These are phyloP conservation scores for Listronotus bonariensis DNA, from an alignment of 1,140 invertebrate species.

Conservation along the genomic window DNA sequence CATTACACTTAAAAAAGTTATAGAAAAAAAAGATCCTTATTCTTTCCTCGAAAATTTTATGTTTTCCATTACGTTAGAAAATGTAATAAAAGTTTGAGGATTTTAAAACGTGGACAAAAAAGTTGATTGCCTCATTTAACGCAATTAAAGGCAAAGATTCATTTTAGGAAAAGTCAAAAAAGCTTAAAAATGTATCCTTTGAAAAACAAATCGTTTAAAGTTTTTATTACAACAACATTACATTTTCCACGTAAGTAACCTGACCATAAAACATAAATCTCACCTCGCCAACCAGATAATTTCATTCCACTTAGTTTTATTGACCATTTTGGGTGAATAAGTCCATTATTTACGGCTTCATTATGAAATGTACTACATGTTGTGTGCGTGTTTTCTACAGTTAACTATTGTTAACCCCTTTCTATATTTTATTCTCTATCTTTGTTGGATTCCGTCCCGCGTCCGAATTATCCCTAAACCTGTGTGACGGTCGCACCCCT, in stretches of 20 bases:
- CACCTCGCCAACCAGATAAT: slow-evolving; percentile 3
- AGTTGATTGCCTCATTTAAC: too few relatives aligned
- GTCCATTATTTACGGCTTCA: slow-evolving; percentile 17
- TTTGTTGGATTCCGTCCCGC: slow-evolving; percentile 13
- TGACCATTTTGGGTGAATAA: slow-evolving; percentile 18
- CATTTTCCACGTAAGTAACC: not conserved
- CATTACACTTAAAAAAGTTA: too few relatives aligned
- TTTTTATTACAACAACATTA: too few relatives aligned
- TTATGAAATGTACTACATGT: not conserved
- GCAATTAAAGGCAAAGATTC: too few relatives aligned
- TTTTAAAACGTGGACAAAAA: too few relatives aligned
- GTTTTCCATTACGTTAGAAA: too few relatives aligned
- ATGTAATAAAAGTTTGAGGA: too few relatives aligned
- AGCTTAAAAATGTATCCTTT: too few relatives aligned
- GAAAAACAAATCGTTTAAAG: too few relatives aligned
- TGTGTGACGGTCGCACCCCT: slow-evolving; percentile 28
- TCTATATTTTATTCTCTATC: slow-evolving; percentile 9
- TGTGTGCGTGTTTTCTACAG: slow-evolving; percentile 9
- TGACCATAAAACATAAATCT: slow-evolving; percentile 11
- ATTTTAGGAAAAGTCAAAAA: too few relatives aligned
- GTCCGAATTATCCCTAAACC: slow-evolving; percentile 23
- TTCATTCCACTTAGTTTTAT: slow-evolving; percentile 22
- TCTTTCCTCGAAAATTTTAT: too few relatives aligned
- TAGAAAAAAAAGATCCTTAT: too few relatives aligned
- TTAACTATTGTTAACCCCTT: slow-evolving; percentile 7